Evolutionary conservation across 2,113 vertebrate genomes (phyloP).

Genomic region (Engystomops pustulosus): DNA sequence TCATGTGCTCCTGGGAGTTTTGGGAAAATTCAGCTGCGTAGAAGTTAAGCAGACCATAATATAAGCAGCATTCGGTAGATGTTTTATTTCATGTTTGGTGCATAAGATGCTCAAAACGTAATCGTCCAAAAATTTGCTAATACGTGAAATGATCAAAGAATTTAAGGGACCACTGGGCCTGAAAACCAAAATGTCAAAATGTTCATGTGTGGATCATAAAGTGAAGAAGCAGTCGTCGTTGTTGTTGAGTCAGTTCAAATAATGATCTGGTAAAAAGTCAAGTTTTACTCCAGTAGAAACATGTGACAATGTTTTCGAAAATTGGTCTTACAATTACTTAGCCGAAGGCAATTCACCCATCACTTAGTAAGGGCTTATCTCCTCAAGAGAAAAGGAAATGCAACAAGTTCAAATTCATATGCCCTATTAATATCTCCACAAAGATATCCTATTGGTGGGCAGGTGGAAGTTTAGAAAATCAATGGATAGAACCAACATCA

Average conservation of each 20-base stretch:
- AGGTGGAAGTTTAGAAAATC: too few relatives aligned
- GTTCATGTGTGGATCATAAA: neutral
- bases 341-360: too few relatives aligned
- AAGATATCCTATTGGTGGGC: too few relatives aligned
- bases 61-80: neutral
- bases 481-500: too few relatives aligned
- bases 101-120: neutral
- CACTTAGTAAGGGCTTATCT: too few relatives aligned
- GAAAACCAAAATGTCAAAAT: neutral
- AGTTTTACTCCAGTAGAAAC: too few relatives aligned
- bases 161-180: neutral
- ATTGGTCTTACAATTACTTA: too few relatives aligned
- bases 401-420: too few relatives aligned
- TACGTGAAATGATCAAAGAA: neutral
- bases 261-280: neutral
- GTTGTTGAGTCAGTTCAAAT: neutral
- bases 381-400: too few relatives aligned
- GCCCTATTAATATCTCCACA: too few relatives aligned
- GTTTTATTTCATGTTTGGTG: neutral
- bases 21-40: neutral
- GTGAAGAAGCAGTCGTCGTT: neutral
- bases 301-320: too few relatives aligned
- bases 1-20: neutral
- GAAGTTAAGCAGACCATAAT: constrained; percentile 4
- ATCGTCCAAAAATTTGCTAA: neutral